Evolutionary conservation across 2,113 vertebrate genomes (phyloP).

Genomic region (Callaeas wilsoni): DNA sequence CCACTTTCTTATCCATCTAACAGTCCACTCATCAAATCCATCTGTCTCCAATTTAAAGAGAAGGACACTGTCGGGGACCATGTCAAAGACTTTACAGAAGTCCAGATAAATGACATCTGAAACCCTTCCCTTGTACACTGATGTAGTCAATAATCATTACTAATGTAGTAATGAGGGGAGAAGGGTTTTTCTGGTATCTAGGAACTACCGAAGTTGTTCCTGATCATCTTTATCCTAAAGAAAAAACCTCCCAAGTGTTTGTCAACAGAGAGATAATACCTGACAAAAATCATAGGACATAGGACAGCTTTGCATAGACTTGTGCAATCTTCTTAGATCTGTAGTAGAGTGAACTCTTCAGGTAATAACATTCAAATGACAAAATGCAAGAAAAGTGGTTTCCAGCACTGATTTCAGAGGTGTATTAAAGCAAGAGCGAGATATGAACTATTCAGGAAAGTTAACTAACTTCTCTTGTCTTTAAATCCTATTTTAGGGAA

Average conservation of each 20-base stretch:
- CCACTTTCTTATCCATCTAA: not conserved
- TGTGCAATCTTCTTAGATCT: not conserved
- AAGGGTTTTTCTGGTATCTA: not conserved
- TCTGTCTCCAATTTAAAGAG: not conserved
- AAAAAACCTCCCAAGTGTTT: not conserved
- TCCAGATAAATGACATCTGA: not conserved
- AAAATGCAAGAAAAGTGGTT: not conserved
- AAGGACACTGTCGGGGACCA: not conserved
- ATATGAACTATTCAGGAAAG: not conserved
- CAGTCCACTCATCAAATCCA: not conserved
- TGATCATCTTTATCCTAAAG: not conserved
- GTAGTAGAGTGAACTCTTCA: not conserved
- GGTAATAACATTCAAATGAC: not conserved
- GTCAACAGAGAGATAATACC: not conserved
- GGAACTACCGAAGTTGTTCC: not conserved
- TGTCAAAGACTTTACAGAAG: not conserved
- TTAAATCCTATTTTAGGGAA: constrained; percentile 68
- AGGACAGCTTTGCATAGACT: not conserved
- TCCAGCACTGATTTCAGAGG: not conserved
- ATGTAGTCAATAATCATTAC: not conserved
- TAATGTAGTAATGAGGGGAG: not conserved
- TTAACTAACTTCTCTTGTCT: not conserved
- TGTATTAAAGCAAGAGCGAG: not conserved
- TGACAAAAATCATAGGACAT: not conserved
- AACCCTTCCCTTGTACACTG: not conserved